Evolutionary conservation across 2,113 vertebrate genomes (phyloP).

Genomic region (Centropus bengalensis): DNA sequence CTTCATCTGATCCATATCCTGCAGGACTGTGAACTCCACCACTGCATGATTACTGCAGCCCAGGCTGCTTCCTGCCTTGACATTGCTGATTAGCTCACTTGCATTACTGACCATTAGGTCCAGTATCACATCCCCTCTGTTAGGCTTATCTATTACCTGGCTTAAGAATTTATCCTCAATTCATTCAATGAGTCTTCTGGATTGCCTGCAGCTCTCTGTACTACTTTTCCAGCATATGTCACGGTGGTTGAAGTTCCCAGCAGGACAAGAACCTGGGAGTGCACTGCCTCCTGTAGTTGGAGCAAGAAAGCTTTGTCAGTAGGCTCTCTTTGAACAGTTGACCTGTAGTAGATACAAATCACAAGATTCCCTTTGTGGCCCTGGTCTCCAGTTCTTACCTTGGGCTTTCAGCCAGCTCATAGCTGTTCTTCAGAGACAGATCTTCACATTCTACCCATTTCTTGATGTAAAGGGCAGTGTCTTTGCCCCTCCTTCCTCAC

Average conservation of each 20-base stretch:
- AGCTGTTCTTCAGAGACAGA: neutral
- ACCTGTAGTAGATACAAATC: neutral
- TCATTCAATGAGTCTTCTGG: no score
- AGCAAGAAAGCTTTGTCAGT: neutral
- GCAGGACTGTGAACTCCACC: no score
- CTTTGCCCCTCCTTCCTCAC: neutral
- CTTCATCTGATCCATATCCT: no score
- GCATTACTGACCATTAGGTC: no score
- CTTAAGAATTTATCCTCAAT: no score
- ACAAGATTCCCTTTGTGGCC: neutral
- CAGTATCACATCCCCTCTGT: no score
- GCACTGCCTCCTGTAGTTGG: no score
- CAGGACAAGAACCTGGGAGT: no score
- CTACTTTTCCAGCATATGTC: neutral
- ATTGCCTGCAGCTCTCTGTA: neutral
- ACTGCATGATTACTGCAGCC: no score
- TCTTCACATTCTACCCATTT: neutral
- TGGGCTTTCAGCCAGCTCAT: neutral
- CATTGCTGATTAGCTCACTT: no score
- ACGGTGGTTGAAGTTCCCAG: neutral
- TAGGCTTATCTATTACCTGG: no score
- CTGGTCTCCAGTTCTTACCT: neutral
- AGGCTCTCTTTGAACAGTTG: rapidly evolving
- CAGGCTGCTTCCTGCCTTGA: no score
- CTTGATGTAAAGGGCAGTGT: neutral